Evolutionary conservation across 2,113 vertebrate genomes (phyloP).

Genomic region (Corydoras maculifer): DNA sequence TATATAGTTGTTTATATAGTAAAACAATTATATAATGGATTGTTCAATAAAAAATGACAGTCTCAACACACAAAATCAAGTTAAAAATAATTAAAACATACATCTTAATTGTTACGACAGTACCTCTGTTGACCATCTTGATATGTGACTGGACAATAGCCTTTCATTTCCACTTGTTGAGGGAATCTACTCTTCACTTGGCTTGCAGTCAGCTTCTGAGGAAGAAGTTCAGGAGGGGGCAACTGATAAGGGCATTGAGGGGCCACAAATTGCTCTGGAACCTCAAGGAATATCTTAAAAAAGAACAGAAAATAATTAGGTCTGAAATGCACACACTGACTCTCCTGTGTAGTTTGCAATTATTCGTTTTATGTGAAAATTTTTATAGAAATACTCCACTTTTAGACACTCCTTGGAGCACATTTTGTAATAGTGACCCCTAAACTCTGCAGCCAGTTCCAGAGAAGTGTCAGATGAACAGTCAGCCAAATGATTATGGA

Average conservation of each 20-base stretch:
- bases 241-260: conserved; percentile 73
- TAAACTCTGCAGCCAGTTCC: conserved; percentile 78
- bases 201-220: conserved; percentile 65
- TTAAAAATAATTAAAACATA: not conserved
- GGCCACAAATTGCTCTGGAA: conserved; percentile 75
- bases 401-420: conserved; percentile 72
- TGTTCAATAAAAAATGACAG: too few relatives aligned
- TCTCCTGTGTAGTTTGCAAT: too few relatives aligned
- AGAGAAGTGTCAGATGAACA: conserved; percentile 65
- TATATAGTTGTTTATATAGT: too few relatives aligned
- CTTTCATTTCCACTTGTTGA: conserved; percentile 75
- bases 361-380: too few relatives aligned
- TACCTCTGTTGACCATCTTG: conserved; percentile 83
- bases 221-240: conserved; percentile 69
- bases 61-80: not conserved
- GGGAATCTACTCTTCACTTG: conserved; percentile 79
- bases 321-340: too few relatives aligned
- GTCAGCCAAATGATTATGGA: conserved; percentile 74
- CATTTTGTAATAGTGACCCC: conserved; percentile 82
- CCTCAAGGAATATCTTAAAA: conserved; percentile 76
- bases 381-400: conserved; percentile 52
- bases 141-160: conserved; percentile 89
- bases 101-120: not conserved
- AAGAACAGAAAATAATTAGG: not conserved
- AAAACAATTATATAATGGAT: too few relatives aligned